These are phyloP conservation scores for Terrapene triunguis DNA, from an alignment of 2,113 vertebrate species.

Conservation along the genomic window DNA sequence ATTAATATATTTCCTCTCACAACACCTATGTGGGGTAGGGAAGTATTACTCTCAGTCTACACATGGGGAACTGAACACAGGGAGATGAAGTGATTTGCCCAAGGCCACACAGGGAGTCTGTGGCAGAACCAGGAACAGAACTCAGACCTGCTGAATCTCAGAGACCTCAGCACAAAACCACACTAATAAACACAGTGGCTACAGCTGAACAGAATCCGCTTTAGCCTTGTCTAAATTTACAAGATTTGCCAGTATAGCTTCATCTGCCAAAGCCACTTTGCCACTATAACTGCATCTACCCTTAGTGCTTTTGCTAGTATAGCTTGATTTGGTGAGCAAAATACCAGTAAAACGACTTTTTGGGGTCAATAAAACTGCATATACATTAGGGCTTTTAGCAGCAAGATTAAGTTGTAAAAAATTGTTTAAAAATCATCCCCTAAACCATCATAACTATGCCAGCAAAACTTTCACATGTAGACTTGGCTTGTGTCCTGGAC, in stretches of 20 bases:
- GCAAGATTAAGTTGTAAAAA: constrained; percentile 24
- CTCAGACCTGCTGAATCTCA: too few relatives aligned
- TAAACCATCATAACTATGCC: background rate
- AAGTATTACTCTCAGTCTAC: rapidly evolving
- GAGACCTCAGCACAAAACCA: too few relatives aligned
- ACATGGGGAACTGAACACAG: background rate
- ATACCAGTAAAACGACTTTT: too few relatives aligned
- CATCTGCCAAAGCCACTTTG: constrained; percentile 15
- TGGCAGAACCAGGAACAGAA: background rate
- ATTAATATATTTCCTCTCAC: background rate
- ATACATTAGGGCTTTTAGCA: constrained; percentile 28
- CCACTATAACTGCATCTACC: background rate
- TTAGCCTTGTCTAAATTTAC: background rate
- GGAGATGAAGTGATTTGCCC: rapidly evolving
- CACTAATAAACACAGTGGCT: too few relatives aligned
- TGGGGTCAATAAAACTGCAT: background rate
- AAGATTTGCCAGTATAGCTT: background rate
- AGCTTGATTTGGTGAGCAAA: background rate
- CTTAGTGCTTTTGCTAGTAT: constrained; percentile 12
- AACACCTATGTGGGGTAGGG: background rate
- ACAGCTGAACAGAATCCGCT: background rate
- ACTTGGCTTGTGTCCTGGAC: constrained; percentile 30
- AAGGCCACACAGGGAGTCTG: background rate
- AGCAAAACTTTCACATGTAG: constrained; percentile 6
- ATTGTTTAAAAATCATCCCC: background rate